These are phyloP conservation scores for Equus przewalskii DNA, from an alignment of 2,113 vertebrate species.

Conservation along the genomic window DNA sequence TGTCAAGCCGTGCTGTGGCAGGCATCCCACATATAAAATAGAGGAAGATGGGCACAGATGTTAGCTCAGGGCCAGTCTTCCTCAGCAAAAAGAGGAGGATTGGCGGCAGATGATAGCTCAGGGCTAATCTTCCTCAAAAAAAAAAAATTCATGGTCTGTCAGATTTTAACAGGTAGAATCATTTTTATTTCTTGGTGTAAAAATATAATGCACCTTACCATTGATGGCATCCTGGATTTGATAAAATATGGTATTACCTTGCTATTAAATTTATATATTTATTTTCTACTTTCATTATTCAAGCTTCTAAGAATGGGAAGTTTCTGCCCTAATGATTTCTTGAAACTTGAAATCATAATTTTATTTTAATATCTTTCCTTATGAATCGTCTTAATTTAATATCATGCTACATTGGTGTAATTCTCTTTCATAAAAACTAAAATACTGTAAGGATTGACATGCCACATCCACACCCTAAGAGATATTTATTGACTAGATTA, in stretches of 20 bases:
- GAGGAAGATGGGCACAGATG: too few relatives aligned
- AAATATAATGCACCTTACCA: constrained; percentile 1
- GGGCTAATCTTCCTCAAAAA: too few relatives aligned
- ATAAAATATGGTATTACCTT: background rate
- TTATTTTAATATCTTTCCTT: background rate
- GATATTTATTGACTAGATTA: background rate
- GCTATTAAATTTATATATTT: background rate
- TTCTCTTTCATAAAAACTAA: background rate
- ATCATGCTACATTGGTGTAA: background rate
- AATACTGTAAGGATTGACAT: background rate
- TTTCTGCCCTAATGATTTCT: background rate
- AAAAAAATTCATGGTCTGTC: background rate
- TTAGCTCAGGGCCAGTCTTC: too few relatives aligned
- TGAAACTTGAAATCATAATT: constrained; percentile 5
- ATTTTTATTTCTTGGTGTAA: background rate
- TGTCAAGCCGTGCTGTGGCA: too few relatives aligned
- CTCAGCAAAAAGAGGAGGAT: too few relatives aligned
- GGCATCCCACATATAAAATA: too few relatives aligned
- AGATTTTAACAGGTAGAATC: background rate
- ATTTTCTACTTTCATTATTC: background rate
- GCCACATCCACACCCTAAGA: background rate
- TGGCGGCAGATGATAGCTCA: too few relatives aligned
- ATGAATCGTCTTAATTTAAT: constrained; percentile 9
- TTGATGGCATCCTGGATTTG: background rate
- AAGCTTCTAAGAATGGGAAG: background rate